Evolutionary conservation across 2,888 invertebrate species (phyloP), one percentile per base, ranked within the genome.

Genomic region (Platycheirus albimanus): DNA sequence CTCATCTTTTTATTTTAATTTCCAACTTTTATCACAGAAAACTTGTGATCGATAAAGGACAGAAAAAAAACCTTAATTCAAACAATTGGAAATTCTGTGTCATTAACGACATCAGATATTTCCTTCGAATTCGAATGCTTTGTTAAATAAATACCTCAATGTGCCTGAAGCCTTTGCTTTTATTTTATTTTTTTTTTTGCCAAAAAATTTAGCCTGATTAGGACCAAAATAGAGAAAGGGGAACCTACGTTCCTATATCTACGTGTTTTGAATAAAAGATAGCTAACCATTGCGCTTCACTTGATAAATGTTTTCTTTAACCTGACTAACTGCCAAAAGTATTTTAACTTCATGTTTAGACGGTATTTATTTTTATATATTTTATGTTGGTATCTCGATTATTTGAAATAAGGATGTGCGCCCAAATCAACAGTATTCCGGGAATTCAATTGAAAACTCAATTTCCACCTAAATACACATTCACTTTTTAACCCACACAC

Each of bases 381-480:
- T 38, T 56, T n/a, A n/a, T 24, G 67, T 58, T 49, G 8, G 64
- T 28, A 36, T 61, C 11, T 43, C 56, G 17, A 71, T 66, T 49
- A 43, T 41, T 20, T 24, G 17, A 74, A 66, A 79, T 63, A 81
- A 81, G 77, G 81, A 71, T 77, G 71, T 81, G 47, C 49, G 36
- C 47, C 61, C 77, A 76, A 75, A 80, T 80, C 80, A 81, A 67
- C 77, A 81, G 54, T 49, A 71, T 61, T 77, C 66, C 70, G 66
- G 61, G 54, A 77, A 81, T 77, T 81, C 81, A 81, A 77, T 81
- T 81, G 77, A 77, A 81, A 81, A 81, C 67, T 81, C 77, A 71
- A 81, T 81, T 81, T 81, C 77, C 81, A 81, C 71, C 77, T 72
- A 77, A 77, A 77, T 72, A 80, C 81, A 81, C 81, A 81, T 72